A percentile compares a stretch with the other conserved stretches of the same genome.
Conservation (phyloP, 1,140 invertebrate species). For the Drosophila nigrodunni region DNA sequence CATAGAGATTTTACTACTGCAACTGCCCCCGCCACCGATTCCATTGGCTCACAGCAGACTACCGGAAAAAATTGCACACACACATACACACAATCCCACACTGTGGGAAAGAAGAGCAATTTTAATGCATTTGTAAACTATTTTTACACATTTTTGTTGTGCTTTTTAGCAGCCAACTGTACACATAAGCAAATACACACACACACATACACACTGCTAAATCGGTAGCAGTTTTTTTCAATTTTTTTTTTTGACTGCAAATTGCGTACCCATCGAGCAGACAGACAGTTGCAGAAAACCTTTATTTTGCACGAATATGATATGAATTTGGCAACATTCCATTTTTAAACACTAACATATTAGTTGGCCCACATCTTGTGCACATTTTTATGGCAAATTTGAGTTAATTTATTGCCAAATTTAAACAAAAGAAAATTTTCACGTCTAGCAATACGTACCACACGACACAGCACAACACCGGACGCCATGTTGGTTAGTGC, state of each 20-base stretch:
- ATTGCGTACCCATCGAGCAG: conserved; percentile 61
- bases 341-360: conserved; percentile 37
- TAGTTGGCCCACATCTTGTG: conserved; percentile 47
- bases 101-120: conserved; percentile 36
- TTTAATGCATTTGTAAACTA: conserved; percentile 67
- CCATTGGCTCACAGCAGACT: conserved; percentile 19
- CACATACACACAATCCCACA: conserved; percentile 21
- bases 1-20: conserved; percentile 52
- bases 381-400: conserved; percentile 57
- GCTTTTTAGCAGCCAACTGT: conserved; percentile 69
- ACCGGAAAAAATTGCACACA: conserved; percentile 56
- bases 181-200: conserved; percentile 47
- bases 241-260: conserved; percentile 62
- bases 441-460: conserved; percentile 72
- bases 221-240: conserved; percentile 66
- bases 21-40: conserved; percentile 7
- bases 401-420: conserved; percentile 69
- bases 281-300: conserved; percentile 48
- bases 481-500: conserved; percentile 58
- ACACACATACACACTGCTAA: conserved; percentile 47
- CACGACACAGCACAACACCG: conserved; percentile 79
- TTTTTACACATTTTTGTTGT: conserved; percentile 77
- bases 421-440: conserved; percentile 67
- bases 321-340: conserved; percentile 21
- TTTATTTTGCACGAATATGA: conserved; percentile 37